Evolutionary conservation across 1,140 invertebrate genomes (phyloP).

Genomic region (Aradophagus sp.): DNA sequence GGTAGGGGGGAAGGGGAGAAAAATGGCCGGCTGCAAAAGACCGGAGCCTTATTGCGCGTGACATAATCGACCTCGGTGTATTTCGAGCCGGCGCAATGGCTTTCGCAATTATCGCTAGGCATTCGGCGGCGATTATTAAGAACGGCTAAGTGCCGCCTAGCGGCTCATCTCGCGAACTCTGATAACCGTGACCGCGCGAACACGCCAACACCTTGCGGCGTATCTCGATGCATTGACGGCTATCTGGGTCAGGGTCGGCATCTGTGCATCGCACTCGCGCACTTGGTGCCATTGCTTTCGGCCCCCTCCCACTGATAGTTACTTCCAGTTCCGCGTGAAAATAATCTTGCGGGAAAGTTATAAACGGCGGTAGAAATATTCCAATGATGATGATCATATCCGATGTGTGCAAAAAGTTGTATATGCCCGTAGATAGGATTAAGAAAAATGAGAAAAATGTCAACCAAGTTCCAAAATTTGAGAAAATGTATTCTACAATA

Average conservation of each 20-base stretch:
- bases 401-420: too few relatives aligned
- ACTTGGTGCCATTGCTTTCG: conserved; percentile 17
- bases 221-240: conserved; percentile 65
- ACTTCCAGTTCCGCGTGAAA: too few relatives aligned
- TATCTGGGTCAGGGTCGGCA: conserved; percentile 72
- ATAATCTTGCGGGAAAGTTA: too few relatives aligned
- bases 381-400: too few relatives aligned
- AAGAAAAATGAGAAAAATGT: too few relatives aligned
- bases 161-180: conserved; percentile 36
- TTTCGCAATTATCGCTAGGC: conserved; percentile 27
- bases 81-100: conserved; percentile 17
- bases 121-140: conserved; percentile 35
- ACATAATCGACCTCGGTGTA: conserved; percentile 30
- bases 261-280: conserved; percentile 61
- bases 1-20: too few relatives aligned
- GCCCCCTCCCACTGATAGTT: too few relatives aligned
- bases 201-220: conserved; percentile 47
- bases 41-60: conserved; percentile 33
- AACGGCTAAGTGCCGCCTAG: conserved; percentile 37
- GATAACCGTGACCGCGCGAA: conserved; percentile 48
- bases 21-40: too few relatives aligned
- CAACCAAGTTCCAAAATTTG: too few relatives aligned
- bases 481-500: too few relatives aligned
- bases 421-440: too few relatives aligned
- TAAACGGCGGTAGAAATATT: too few relatives aligned